Conservation (phyloP, 92 coral and sea anemone species). For the Palythoa heliodiscus region DNA sequence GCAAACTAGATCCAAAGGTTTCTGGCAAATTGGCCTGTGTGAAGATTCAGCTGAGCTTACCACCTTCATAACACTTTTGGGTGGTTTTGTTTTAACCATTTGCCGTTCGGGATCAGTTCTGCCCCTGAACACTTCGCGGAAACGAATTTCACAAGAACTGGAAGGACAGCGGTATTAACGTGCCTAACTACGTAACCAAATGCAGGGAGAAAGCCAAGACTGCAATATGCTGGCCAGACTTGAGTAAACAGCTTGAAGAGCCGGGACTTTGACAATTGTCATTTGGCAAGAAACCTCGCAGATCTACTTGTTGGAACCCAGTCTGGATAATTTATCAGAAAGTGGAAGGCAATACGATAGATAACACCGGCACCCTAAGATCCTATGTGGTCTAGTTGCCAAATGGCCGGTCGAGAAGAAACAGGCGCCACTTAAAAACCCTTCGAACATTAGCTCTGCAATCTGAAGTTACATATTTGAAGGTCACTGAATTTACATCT, state of each 20-base stretch:
- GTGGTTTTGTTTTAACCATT: no score
- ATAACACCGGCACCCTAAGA: not conserved
- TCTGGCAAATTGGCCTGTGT: no score
- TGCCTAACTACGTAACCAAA: slow-evolving; percentile 50
- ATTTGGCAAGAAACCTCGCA: slow-evolving; percentile 7
- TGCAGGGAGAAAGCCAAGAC: slow-evolving; percentile 59
- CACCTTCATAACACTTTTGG: no score
- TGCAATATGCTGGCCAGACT: slow-evolving; percentile 64
- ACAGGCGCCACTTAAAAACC: no score
- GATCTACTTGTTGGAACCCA: slow-evolving; percentile 7
- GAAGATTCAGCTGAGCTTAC: no score
- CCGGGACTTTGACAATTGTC: not conserved
- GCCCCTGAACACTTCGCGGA: no score
- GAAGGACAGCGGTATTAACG: slow-evolving; percentile 5
- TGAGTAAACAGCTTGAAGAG: not conserved
- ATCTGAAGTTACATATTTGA: no score
- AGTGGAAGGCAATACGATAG: not conserved
- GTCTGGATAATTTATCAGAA: not conserved
- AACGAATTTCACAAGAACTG: no score
- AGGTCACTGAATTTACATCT: no score
- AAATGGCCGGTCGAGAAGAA: slow-evolving; percentile 3
- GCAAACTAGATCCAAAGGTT: no score
- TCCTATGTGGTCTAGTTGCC: slow-evolving; percentile 29
- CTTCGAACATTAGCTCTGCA: no score
- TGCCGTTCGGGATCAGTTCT: no score